Evolutionary conservation across 2,888 invertebrate genomes (phyloP), one percentile per base, ranked within the genome.

Genomic region (Temnothorax ravouxi): DNA sequence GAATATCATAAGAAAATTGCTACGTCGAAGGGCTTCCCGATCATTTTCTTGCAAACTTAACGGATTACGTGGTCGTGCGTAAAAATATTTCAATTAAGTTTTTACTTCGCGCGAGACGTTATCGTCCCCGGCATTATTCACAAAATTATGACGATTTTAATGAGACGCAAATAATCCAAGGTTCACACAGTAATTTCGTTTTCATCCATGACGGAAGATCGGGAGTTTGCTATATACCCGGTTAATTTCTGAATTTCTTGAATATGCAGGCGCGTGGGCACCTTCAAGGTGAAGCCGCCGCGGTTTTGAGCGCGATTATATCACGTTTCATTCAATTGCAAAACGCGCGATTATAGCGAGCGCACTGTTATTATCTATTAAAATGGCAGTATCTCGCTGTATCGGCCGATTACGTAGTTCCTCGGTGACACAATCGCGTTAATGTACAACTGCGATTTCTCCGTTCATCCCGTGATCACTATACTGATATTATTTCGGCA

Each of bases 261-360:
- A 87, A 87, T 86, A 81, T 75, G 61, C 83, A 71, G 38, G 21
- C 64, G 81, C 85, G 88, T 88, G 83, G 88, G 88, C 79, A 75
- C 18, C 71, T 85, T 85, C 88, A 88, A 88, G 85, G 88, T 77
- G 61, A 77, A 67, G 74, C 69, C 66, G 15, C 64, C 64, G 52
- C 67, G 67, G 66, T 83, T 87, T 85, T 74, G n/a, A 54, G 59
- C 61, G 61, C 64, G 62, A 50, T 72, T 52, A 44, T 62, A 38
- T 77, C 69, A 69, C 77, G 44, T 77, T 72, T 76, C 61, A 38
- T 82, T 79, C 74, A 76, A 74, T 66, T 59, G 62, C 52, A 71
- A 54, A 75, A 41, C 34, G 75, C 50, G 47, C 54, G 47, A 75
- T 81, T 62, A 76, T 82, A 54, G 62, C 62, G 64, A 56, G 47